phyloP scores from a whole-genome alignment of 2,888 invertebrate species.

The Caradrina clavipalpis region DNA sequence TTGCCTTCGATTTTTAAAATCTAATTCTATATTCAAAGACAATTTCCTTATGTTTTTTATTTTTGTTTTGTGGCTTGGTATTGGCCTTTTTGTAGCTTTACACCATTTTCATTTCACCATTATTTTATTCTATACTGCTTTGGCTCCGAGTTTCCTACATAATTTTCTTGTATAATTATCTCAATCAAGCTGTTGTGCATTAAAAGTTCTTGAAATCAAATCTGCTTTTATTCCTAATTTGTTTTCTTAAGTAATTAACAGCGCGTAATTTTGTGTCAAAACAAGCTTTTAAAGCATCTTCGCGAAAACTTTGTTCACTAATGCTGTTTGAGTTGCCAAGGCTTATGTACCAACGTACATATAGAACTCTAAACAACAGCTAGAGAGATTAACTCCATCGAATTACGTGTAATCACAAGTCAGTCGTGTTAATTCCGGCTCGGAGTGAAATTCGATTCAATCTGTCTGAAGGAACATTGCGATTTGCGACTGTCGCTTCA shows the following conservation, averaged over 20 bases:
- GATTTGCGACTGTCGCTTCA: conserved; percentile 30
- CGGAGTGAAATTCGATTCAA: conserved; percentile 41
- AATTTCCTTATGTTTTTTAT: conserved; percentile 22
- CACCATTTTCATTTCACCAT: too few relatives aligned
- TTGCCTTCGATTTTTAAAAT: conserved; percentile 28
- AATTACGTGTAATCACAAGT: conserved; percentile 54
- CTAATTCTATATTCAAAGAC: conserved; percentile 19
- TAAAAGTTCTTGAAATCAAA: conserved; percentile 23
- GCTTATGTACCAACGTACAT: conserved; percentile 34
- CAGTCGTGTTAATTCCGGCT: conserved; percentile 46
- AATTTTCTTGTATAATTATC: conserved; percentile 36
- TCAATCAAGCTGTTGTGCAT: conserved; percentile 23
- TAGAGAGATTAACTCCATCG: conserved; percentile 45
- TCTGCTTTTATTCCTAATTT: conserved; percentile 21
- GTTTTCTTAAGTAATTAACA: conserved; percentile 46
- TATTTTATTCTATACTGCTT: conserved; percentile 7
- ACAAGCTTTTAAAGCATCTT: conserved; percentile 36
- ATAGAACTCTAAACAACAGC: conserved; percentile 41
- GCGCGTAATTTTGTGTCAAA: conserved; percentile 50
- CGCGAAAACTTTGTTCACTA: conserved; percentile 39
- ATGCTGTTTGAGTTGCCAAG: conserved; percentile 45
- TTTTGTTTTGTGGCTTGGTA: background rate
- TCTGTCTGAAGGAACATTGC: conserved; percentile 33
- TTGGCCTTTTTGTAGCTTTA: conserved; percentile 18
- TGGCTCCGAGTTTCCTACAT: conserved; percentile 15